phyloP scores from a whole-genome alignment of 1,140 invertebrate species.

The Pseudobourletiella spinata region DNA sequence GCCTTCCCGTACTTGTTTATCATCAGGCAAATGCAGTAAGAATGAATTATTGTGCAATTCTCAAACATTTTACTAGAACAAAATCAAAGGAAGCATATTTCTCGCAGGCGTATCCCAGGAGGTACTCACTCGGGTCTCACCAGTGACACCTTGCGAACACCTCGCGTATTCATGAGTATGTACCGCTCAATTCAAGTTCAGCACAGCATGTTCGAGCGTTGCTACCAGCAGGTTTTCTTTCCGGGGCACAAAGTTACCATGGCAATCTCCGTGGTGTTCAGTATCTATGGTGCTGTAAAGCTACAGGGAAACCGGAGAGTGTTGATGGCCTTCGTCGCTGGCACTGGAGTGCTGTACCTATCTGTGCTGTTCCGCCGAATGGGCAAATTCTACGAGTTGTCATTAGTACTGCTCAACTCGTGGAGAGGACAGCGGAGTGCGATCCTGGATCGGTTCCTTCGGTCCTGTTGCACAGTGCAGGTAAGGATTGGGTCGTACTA shows the following conservation, averaged over 20 bases:
- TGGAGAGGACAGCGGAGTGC: neutral
- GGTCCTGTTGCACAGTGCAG: neutral
- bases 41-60: neutral
- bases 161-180: neutral
- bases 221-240: neutral
- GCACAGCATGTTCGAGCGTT: neutral
- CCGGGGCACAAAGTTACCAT: slow-evolving; percentile 3
- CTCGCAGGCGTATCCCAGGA: neutral
- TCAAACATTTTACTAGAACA: neutral
- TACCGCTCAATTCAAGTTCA: slow-evolving; percentile 7
- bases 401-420: neutral
- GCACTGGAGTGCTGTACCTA: neutral
- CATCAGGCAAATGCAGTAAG: slow-evolving; percentile 1
- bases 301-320: neutral
- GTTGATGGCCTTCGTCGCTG: slow-evolving; percentile 3
- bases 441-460: neutral
- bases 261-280: neutral
- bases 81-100: neutral
- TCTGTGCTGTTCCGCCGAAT: neutral
- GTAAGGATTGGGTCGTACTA: slow-evolving; percentile 7
- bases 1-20: neutral
- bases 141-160: neutral
- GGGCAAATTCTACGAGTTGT: slow-evolving; percentile 4
- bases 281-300: slow-evolving; percentile 9
- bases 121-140: neutral